Evolutionary conservation across 2,888 invertebrate species (phyloP).

Genomic region (Tetragonula carbonaria): DNA sequence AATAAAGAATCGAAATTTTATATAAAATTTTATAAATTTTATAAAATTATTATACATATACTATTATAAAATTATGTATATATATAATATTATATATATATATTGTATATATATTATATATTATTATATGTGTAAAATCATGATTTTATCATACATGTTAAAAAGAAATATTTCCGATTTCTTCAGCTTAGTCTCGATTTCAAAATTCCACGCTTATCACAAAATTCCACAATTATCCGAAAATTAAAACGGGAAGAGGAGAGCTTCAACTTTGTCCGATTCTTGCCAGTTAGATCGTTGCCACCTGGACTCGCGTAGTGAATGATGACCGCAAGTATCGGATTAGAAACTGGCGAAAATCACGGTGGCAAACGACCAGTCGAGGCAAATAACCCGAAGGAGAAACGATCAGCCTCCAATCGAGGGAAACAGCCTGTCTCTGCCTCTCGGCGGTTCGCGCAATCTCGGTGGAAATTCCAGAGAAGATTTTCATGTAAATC

Average conservation of each 20-base stretch:
- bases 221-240: background rate
- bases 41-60: too few relatives aligned
- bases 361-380: background rate
- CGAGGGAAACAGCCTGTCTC: background rate
- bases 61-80: too few relatives aligned
- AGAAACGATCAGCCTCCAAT: conserved; percentile 23
- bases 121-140: too few relatives aligned
- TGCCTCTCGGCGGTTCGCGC: background rate
- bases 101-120: too few relatives aligned
- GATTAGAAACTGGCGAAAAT: background rate
- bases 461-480: conserved; percentile 47
- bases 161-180: too few relatives aligned
- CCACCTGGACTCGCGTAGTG: too few relatives aligned
- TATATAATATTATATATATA: too few relatives aligned
- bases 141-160: too few relatives aligned
- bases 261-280: background rate
- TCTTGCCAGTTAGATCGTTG: background rate
- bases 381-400: conserved; percentile 8
- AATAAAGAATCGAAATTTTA: background rate
- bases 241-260: background rate
- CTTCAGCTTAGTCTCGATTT: background rate
- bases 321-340: background rate
- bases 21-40: background rate
- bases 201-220: background rate
- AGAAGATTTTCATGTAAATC: conserved; percentile 67